Base-by-base conservation (phyloP, 2,113 vertebrate genomes). In the Hylia prasina region DNA sequence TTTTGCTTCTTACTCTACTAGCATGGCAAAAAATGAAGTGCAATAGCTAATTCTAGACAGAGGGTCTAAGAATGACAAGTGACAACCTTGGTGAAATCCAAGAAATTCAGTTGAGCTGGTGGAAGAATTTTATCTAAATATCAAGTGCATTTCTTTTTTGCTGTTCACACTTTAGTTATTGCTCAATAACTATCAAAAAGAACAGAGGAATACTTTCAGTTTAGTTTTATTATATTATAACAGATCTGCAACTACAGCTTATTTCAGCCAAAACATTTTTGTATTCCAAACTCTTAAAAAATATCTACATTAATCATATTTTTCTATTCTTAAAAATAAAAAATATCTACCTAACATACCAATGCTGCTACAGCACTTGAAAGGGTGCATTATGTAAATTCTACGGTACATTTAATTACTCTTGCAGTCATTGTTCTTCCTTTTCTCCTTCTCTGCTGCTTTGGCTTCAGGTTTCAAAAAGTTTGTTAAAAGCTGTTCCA, bases 401-500 rank as follows among this genome's bases (percentile, higher is more conserved):
- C 95, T 96, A 97, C 80, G 5, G 90, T 80, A 87, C 80, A 89
- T 58, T 64, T 23, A 66, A 63, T 87, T 73, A 93, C 85, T 71
- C 44, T 90, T 69, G 84, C 90, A 73, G 95, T 80, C 77, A n/a
- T 13, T 44, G 40, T 50, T 95, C 40, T 70, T 68, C 40, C 61
- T 83, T 66, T 58, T 80, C 66, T 87, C 24, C 31, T 89, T n/a
- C 37, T 85, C 23, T 53, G 72, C 44, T 75, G 60, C 94, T 90
- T 66, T 64, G 30, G 94, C 91, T 92, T 99, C 98, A 99, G 96
- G 97, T 98, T 96, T 99, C 99, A 82, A 99, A 99, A 51, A 99
- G 98, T 94, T 98, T 99, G 94, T 83, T 98, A 97, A 99, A 99
- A 70, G 99, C 99, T 4, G 98, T 95, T 69, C 99, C 98, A 11